Base-by-base conservation (phyloP, 2,888 invertebrate species). In the Eudasyphora cyanicolor region DNA sequence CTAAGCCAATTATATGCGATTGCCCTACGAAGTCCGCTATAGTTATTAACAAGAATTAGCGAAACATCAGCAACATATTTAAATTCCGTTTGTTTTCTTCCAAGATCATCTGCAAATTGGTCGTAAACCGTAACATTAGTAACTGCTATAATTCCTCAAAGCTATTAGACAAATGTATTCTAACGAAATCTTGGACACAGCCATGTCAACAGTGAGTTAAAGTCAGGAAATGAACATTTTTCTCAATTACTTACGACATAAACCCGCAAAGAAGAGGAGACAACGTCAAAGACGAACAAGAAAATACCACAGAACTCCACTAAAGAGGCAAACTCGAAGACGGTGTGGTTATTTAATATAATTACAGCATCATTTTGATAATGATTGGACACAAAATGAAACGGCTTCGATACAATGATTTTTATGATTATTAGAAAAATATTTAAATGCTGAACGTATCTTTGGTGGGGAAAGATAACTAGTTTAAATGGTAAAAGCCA, bases 211-310 rank as follows among this genome's bases (percentile, higher is more conserved):
- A 74, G 74, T 69, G 17, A 38, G 73, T 74, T 71, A 71, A 4
- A 32, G 19, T 42, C 29, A 79, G 79, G 74, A 74, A 79, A 67
- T 57, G 42, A 79, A 74, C 67, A 60, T 74, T 79, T 74, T 60
- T 32, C 35, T 24, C 57, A 64, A 78, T 79, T 79, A 74, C 32
- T 57, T 67, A 67, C 38, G 45, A 69, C 38, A 64, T 51, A 79
- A 38, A 38, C 8, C 38, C 14, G 10, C n/a, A n/a, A n/a, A n/a
- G n/a, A n/a, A n/a, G n/a, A n/a, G n/a, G n/a, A n/a, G n/a, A n/a
- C 8, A 7, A 38, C 19, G 51, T 51, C 17, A 17, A 14, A 27
- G 38, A n/a, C 35, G 42, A 57, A 54, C 51, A 54, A 71, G 35
- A 35, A 38, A 54, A 71, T 45, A 17, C 12, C 24, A n/a, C n/a